A percentile compares a stretch with the other conserved stretches of the same genome.
phyloP scores from a whole-genome alignment of 2,797 vertebrate genomes.

The Heliangelus exortis region DNA sequence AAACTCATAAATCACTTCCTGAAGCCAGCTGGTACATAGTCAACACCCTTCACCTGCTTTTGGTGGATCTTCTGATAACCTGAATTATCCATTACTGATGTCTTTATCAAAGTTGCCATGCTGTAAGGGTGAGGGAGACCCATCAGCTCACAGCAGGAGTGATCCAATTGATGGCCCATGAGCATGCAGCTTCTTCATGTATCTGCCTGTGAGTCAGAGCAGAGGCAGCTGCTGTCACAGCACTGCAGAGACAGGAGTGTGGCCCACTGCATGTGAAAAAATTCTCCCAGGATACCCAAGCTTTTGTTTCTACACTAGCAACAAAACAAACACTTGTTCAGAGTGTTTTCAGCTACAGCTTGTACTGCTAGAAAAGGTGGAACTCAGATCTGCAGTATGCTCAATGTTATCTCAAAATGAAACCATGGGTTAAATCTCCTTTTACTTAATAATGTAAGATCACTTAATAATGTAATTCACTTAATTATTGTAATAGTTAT shows the following conservation, averaged over 20 bases:
- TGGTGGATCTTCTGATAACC: constrained; percentile 15
- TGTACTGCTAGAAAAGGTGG: background rate
- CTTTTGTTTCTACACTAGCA: background rate
- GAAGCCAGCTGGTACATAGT: background rate
- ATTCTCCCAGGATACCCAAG: background rate
- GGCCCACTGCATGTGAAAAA: background rate
- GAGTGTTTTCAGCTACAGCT: background rate
- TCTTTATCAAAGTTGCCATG: background rate
- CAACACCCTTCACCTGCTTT: background rate
- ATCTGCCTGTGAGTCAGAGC: background rate
- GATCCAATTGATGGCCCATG: background rate
- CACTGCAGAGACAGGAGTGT: background rate
- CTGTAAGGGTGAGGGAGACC: background rate
- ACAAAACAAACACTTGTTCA: background rate
- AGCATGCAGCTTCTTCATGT: background rate
- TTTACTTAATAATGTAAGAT: constrained; percentile 26
- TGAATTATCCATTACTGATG: constrained; percentile 1
- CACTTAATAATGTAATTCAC: background rate
- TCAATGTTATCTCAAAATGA: background rate
- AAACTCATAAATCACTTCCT: background rate
- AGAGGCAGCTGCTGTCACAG: background rate
- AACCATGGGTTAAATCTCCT: background rate
- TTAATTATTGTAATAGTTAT: constrained; percentile 14
- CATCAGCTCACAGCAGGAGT: constrained; percentile 45
- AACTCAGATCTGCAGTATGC: background rate